Conservation (phyloP, 2,113 vertebrate species). For the Dromiciops gliroides region DNA sequence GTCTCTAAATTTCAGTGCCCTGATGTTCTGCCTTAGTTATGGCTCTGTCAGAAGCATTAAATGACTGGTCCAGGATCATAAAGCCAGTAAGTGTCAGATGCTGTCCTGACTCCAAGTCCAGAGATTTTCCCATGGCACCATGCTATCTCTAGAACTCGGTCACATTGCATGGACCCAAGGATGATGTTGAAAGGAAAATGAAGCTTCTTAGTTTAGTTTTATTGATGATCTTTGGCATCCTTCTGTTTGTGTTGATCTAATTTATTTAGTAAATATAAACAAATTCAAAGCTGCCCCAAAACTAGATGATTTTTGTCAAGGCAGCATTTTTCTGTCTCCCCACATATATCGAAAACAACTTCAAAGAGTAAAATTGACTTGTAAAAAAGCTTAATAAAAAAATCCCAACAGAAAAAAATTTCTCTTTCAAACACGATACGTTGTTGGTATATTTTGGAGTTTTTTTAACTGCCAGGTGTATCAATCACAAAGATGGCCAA, state of each 20-base stretch:
- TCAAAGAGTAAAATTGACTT: conserved; percentile 31
- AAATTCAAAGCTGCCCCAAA: conserved; percentile 21
- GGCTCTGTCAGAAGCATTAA: background rate
- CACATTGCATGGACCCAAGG: background rate
- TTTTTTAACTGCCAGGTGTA: background rate
- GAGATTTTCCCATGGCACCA: background rate
- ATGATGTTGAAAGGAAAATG: background rate
- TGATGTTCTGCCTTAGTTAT: background rate
- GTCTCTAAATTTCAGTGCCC: background rate
- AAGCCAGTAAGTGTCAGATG: background rate
- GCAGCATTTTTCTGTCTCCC: background rate
- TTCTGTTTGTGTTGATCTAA: conserved; percentile 37
- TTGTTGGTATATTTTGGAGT: conserved; percentile 46
- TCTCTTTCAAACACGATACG: conserved; percentile 14
- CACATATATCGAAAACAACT: conserved; percentile 10
- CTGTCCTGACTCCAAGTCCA: background rate
- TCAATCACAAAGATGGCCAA: background rate
- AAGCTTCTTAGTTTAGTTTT: background rate
- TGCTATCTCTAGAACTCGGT: background rate
- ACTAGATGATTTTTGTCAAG: background rate
- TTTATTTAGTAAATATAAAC: conserved; percentile 31
- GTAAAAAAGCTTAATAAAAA: conserved; percentile 35
- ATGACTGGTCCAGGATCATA: background rate
- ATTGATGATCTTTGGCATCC: background rate
- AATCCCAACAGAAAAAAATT: conserved; percentile 26